These are phyloP conservation scores for Venustaconcha ellipsiformis DNA, from an alignment of 1,140 invertebrate genomes.

Conservation along the genomic window DNA sequence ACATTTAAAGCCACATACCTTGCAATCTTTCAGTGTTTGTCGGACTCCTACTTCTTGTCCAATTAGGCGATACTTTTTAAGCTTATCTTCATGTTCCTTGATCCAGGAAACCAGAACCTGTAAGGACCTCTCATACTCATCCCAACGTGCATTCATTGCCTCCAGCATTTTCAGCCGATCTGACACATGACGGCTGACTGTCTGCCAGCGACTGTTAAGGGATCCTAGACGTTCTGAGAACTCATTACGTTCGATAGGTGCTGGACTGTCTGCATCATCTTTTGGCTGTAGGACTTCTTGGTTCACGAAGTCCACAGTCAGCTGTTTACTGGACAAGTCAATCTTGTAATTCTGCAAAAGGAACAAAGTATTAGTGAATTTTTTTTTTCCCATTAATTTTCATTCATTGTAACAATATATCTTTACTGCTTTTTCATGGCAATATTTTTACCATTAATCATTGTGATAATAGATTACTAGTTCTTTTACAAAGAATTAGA, in stretches of 20 bases:
- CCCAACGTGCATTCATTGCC: slow-evolving; percentile 52
- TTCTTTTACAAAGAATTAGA: not conserved
- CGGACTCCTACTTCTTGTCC: slow-evolving; percentile 61
- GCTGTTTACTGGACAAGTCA: slow-evolving; percentile 60
- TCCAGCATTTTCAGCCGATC: slow-evolving; percentile 56
- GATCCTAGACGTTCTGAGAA: slow-evolving; percentile 61
- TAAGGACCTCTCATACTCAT: slow-evolving; percentile 58
- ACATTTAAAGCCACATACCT: slow-evolving; percentile 38
- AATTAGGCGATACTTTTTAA: slow-evolving; percentile 56
- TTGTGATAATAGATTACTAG: no score
- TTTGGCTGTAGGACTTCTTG: slow-evolving; percentile 52
- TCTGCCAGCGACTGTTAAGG: slow-evolving; percentile 59
- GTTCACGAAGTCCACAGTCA: slow-evolving; percentile 66
- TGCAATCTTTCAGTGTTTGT: slow-evolving; percentile 62
- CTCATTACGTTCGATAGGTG: slow-evolving; percentile 36
- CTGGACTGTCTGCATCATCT: slow-evolving; percentile 21
- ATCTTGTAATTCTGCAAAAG: slow-evolving; percentile 60
- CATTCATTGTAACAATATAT: not conserved
- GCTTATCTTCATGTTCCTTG: slow-evolving; percentile 56
- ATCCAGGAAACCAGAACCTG: slow-evolving; percentile 55
- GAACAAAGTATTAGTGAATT: not conserved
- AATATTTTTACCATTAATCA: not conserved
- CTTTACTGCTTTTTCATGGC: not conserved
- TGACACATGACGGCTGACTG: slow-evolving; percentile 46
- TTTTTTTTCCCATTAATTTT: not conserved